Evolutionary conservation across 1,140 invertebrate genomes (phyloP).

Genomic region (Hylaeus anthracinus): DNA sequence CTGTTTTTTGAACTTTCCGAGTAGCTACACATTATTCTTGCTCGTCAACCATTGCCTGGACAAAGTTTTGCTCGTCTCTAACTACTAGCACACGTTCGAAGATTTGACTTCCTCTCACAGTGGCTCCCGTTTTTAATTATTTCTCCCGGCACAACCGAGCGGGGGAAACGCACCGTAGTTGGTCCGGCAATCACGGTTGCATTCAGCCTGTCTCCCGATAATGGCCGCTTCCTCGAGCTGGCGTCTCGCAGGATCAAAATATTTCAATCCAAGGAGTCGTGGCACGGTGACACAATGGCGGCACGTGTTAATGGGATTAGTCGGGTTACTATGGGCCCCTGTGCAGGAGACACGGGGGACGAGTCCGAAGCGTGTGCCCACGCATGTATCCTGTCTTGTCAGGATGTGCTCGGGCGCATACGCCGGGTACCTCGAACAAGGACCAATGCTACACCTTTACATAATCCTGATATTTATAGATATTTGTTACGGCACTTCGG

Average conservation of each 20-base stretch:
- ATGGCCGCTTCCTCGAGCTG: constrained; percentile 30
- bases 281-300: constrained; percentile 69
- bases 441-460: constrained; percentile 34
- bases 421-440: background rate
- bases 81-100: background rate
- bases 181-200: constrained; percentile 40
- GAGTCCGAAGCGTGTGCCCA: constrained; percentile 67
- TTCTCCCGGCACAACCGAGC: too few species aligned
- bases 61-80: too few species aligned
- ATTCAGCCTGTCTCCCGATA: constrained; percentile 44
- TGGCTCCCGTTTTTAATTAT: constrained; percentile 27
- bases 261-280: constrained; percentile 70
- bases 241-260: constrained; percentile 63
- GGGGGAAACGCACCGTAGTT: background rate
- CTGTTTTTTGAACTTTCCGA: too few species aligned
- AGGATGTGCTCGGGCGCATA: constrained; percentile 25
- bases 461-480: constrained; percentile 48
- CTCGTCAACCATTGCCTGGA: too few species aligned
- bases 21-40: too few species aligned
- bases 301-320: constrained; percentile 77
- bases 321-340: constrained; percentile 59
- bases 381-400: constrained; percentile 48
- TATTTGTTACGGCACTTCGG: constrained; percentile 27
- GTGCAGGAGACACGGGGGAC: constrained; percentile 62
- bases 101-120: background rate